A percentile compares a stretch with the other conserved stretches of the same genome.
Conservation (phyloP, 2,113 vertebrate genomes). For the Coryphaenoides rupestris region DNA sequence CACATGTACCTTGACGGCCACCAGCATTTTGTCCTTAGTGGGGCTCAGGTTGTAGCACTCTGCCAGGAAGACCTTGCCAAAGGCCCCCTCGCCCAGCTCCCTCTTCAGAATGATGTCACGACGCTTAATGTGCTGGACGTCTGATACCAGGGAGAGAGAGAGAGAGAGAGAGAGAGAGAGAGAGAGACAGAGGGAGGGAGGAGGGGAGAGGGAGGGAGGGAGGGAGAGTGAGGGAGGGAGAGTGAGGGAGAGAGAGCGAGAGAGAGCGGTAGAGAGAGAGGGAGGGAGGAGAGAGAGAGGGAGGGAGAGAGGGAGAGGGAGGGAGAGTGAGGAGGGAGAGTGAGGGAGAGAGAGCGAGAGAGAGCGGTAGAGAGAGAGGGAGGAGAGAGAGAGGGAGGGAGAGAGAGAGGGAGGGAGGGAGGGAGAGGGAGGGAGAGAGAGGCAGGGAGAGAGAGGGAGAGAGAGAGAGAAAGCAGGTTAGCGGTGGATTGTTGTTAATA, state of each 20-base stretch:
- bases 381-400: neutral
- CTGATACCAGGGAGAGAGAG: constrained; percentile 45
- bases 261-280: neutral
- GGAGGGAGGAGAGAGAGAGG: constrained; percentile 10
- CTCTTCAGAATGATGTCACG: constrained; percentile 89
- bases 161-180: constrained; percentile 10
- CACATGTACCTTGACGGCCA: constrained; percentile 85
- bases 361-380: constrained; percentile 14
- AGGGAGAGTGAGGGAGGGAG: no score
- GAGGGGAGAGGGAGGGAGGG: constrained; percentile 8
- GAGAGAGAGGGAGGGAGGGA: no score
- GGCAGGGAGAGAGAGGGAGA: constrained; percentile 9
- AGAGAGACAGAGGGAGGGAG: constrained; percentile 1
- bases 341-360: neutral
- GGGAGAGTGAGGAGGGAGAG: constrained; percentile 5
- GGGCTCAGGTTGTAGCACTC: constrained; percentile 92
- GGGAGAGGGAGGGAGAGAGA: neutral
- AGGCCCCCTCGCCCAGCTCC: constrained; percentile 88
- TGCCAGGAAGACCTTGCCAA: constrained; percentile 90
- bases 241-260: no score
- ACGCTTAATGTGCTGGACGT: constrained; percentile 89
- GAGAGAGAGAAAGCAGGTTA: constrained; percentile 9
- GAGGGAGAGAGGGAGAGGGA: constrained; percentile 12
- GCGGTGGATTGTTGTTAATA: neutral
- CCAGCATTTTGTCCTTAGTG: constrained; percentile 91